Evolutionary conservation across 2,888 invertebrate genomes (phyloP).

Genomic region (Acanthosepion lycidas): DNA sequence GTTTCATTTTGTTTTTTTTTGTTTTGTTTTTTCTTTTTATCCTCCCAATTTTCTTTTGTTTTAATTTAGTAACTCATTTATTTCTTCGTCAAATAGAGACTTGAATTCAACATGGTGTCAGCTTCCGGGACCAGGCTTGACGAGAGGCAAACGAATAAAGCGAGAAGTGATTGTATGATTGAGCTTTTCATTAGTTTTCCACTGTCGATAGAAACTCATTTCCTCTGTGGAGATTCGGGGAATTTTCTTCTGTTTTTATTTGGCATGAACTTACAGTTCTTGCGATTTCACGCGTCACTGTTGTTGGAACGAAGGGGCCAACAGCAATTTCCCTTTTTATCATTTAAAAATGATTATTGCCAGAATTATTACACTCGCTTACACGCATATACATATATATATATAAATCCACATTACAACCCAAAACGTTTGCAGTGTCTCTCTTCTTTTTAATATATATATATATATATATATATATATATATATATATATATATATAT

Average conservation of each 20-base stretch:
- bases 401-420: too few relatives aligned
- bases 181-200: not conserved
- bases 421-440: too few relatives aligned
- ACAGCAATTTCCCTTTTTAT: too few relatives aligned
- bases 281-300: not conserved
- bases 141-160: not conserved
- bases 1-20: not conserved
- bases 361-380: too few relatives aligned
- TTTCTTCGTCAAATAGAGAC: not conserved
- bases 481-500: not conserved
- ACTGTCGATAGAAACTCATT: constrained; percentile 9
- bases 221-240: not conserved
- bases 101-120: not conserved
- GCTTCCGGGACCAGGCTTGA: not conserved
- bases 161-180: not conserved
- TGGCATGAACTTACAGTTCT: not conserved
- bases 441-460: too few relatives aligned
- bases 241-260: not conserved
- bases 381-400: not conserved
- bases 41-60: not conserved
- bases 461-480: not conserved
- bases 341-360: too few relatives aligned
- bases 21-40: too few relatives aligned
- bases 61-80: not conserved
- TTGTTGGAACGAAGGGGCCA: not conserved